Evolutionary conservation across 2,888 invertebrate genomes (phyloP), one percentile per base, ranked within the genome.

Genomic region (Troides helena): DNA sequence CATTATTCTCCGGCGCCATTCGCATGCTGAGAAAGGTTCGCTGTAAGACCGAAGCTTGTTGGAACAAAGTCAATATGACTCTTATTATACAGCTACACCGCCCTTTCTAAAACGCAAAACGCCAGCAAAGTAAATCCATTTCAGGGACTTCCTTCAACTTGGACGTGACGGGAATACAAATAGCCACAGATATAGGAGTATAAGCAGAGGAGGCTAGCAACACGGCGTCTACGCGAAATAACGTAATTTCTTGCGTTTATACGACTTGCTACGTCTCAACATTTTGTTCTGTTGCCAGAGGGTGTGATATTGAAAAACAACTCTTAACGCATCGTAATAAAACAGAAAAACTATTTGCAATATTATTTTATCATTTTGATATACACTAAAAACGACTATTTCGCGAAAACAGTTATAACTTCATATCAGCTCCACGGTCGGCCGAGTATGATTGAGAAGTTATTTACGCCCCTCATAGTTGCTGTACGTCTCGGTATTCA

Each of bases 401-500:
- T 79, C 78, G 77, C 75, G 76, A 80, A 83, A 83, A 77, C 74
- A 77, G 81, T 82, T 82, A 85, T 85, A 84, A 83, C 80, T 80
- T 73, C 61, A 76, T 83, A 87, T 85, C 83, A 80, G 78, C 75
- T 72, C 76, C 79, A 76, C 74, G 78, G 72, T 73, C 74, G 72
- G 73, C 77, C 79, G 82, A 84, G 82, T 83, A 84, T 84, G 83
- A 88, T 88, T 88, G 85, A 80, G 79, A 85, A 87, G 86, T 89
- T 75, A 77, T 76, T 82, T 82, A 84, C 84, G 86, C 87, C 82
- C 77, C 87, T 85, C 85, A 87, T 85, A 79, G 82, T 81, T 84
- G 81, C 80, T 84, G 83, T 77, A 77, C 39, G 77, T 80, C 78
- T 80, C 79, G 84, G 85, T 88, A 85, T 86, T 89, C 86, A 85